Evolutionary conservation across 1,140 invertebrate genomes (phyloP).

Genomic region (Euschistus heros): DNA sequence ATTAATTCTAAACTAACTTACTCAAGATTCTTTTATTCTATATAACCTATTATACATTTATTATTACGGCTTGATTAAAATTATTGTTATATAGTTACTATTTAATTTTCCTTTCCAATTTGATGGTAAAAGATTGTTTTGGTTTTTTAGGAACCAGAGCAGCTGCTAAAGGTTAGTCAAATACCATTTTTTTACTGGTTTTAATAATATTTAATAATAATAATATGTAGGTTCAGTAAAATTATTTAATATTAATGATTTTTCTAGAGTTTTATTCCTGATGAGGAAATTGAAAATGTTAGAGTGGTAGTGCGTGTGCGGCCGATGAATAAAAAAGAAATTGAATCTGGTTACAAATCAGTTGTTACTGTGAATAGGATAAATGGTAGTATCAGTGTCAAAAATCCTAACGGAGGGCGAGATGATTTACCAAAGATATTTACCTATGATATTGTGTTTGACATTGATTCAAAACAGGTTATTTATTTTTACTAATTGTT

Average conservation of each 20-base stretch:
- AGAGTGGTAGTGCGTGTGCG: slow-evolving; percentile 77
- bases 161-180: too few relatives aligned
- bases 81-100: too few relatives aligned
- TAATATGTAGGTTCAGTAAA: too few relatives aligned
- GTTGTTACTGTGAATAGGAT: slow-evolving; percentile 55
- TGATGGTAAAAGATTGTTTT: too few relatives aligned
- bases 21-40: too few relatives aligned
- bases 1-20: too few relatives aligned
- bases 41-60: too few relatives aligned
- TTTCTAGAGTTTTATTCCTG: slow-evolving; percentile 20
- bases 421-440: slow-evolving; percentile 63
- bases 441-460: slow-evolving; percentile 90
- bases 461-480: slow-evolving; percentile 69
- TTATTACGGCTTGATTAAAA: too few relatives aligned
- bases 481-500: slow-evolving; percentile 1
- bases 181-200: too few relatives aligned
- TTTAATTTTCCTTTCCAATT: too few relatives aligned
- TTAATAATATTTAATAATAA: too few relatives aligned
- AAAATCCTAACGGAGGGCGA: slow-evolving; percentile 45
- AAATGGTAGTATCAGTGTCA: slow-evolving; percentile 53
- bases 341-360: slow-evolving; percentile 51
- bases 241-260: background rate
- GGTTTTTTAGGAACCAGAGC: too few relatives aligned
- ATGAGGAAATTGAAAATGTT: slow-evolving; percentile 33
- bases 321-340: slow-evolving; percentile 75